Conservation (phyloP, 2,113 vertebrate genomes). For the Natator depressus region DNA sequence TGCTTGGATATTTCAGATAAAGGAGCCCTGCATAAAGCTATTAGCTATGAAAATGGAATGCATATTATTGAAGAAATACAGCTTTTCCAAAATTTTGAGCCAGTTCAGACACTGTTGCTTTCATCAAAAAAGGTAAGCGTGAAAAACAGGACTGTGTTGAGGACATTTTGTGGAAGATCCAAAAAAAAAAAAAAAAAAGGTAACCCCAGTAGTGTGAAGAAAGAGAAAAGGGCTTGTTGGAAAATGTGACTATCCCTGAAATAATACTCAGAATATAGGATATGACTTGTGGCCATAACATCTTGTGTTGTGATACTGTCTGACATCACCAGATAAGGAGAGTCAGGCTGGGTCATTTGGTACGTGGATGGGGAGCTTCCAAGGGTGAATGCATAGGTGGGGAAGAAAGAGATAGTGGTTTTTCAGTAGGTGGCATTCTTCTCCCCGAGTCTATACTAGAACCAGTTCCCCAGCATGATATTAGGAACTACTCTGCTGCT, state of each 20-base stretch:
- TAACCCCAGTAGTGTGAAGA: background rate
- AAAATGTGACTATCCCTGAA: background rate
- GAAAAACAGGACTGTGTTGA: background rate
- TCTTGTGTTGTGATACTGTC: rapidly evolving
- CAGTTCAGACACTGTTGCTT: conserved; percentile 90
- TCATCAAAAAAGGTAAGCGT: conserved; percentile 85
- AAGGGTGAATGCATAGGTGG: background rate
- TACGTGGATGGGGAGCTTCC: background rate
- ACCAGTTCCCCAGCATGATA: background rate
- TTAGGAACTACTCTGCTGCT: no score
- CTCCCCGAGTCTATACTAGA: background rate
- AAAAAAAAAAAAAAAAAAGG: background rate
- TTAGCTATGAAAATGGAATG: conserved; percentile 84
- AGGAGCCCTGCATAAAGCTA: conserved; percentile 92
- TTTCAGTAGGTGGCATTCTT: background rate
- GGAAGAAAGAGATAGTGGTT: rapidly evolving
- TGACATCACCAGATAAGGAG: rapidly evolving
- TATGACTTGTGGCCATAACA: background rate
- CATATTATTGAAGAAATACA: conserved; percentile 94
- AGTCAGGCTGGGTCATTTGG: background rate
- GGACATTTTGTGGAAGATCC: background rate
- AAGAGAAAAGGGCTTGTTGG: background rate
- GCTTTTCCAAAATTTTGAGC: conserved; percentile 85
- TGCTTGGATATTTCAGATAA: conserved; percentile 81
- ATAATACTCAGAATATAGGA: background rate